Evolutionary conservation across 2,797 vertebrate species (phyloP).

Genomic region (Sphenodon punctatus): DNA sequence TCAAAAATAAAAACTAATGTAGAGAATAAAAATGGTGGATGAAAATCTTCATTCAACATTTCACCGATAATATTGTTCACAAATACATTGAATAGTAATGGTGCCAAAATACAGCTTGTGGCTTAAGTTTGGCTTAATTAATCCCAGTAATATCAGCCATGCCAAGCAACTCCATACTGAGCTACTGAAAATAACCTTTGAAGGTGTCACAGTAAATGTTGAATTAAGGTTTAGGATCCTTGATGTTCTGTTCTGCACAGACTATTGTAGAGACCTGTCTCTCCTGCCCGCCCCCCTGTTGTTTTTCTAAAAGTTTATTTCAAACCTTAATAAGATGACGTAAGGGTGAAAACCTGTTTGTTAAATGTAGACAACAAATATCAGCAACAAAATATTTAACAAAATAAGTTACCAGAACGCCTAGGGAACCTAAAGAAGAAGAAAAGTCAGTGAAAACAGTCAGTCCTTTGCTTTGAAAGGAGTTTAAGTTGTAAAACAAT

Average conservation of each 20-base stretch:
- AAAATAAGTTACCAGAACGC: rapidly evolving
- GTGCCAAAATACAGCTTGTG: no score
- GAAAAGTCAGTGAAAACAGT: not conserved
- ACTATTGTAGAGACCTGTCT: no score
- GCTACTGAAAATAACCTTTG: not conserved
- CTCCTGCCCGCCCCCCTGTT: no score
- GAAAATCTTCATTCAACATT: no score
- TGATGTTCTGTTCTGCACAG: not conserved
- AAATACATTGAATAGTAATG: no score
- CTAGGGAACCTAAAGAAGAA: rapidly evolving
- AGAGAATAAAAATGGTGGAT: no score
- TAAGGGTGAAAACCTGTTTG: not conserved
- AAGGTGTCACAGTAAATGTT: not conserved
- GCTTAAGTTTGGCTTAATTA: not conserved
- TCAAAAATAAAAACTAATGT: no score
- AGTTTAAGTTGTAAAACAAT: no score
- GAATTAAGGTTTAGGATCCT: not conserved
- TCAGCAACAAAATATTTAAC: not conserved
- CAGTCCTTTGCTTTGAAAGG: no score
- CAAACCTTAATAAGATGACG: not conserved
- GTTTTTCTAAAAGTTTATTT: not conserved
- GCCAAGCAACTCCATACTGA: not conserved
- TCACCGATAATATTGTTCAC: no score
- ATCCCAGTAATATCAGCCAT: not conserved
- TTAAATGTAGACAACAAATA: rapidly evolving